Evolutionary conservation across 2,113 vertebrate species (phyloP).

Genomic region (Microcebus griseorufus): DNA sequence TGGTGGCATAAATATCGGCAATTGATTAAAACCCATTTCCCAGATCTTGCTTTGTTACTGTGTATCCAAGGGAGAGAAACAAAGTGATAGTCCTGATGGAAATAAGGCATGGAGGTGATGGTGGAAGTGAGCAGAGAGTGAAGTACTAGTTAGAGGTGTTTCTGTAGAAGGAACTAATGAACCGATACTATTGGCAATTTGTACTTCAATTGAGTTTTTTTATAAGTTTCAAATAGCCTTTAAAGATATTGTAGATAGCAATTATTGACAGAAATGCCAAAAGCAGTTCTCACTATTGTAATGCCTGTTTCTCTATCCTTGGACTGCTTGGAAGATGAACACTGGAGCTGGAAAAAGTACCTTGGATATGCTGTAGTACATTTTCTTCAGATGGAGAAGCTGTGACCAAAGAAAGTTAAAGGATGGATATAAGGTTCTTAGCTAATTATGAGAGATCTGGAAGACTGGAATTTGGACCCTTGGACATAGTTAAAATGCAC

Average conservation of each 20-base stretch:
- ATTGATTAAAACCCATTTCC: conserved; percentile 78
- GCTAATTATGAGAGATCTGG: not conserved
- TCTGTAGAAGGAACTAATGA: not conserved
- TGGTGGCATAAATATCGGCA: conserved; percentile 74
- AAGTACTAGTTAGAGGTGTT: not conserved
- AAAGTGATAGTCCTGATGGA: conserved; percentile 57
- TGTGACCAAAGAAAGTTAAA: not conserved
- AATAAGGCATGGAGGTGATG: not conserved
- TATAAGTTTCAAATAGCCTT: conserved; percentile 27
- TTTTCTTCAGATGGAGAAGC: not conserved
- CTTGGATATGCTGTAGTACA: not conserved
- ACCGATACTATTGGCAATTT: not conserved
- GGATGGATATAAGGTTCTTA: not conserved
- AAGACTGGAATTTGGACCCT: not conserved
- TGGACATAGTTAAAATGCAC: not conserved
- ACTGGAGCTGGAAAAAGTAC: not conserved
- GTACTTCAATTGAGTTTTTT: not conserved
- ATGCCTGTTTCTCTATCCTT: not conserved
- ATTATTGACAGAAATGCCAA: conserved; percentile 2
- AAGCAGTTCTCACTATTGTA: not conserved
- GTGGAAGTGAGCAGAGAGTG: not conserved
- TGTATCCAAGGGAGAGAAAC: conserved; percentile 65
- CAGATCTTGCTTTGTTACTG: conserved; percentile 74
- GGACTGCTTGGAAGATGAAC: not conserved
- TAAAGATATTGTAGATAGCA: not conserved